Conservation (phyloP, 2,797 vertebrate genomes). For the Sebastes cheni region DNA sequence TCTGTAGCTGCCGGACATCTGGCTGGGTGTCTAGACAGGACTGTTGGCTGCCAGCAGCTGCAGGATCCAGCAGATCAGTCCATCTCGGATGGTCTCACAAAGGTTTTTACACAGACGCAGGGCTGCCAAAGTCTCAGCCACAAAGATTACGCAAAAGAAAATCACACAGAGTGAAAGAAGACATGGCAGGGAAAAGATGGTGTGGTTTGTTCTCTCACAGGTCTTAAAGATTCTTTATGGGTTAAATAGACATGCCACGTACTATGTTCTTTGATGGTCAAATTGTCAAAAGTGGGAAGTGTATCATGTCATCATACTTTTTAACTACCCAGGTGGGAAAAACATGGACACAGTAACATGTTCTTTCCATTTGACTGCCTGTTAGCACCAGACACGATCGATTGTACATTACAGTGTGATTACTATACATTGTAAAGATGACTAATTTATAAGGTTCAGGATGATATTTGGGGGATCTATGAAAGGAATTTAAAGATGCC, state of each 20-base stretch:
- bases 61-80: conserved; percentile 14
- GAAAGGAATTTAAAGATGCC: not conserved
- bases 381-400: not conserved
- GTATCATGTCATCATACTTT: not conserved
- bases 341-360: not conserved
- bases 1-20: conserved; percentile 30
- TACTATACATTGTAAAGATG: not conserved
- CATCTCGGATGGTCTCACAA: conserved; percentile 20
- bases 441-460: not conserved
- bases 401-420: not conserved
- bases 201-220: conserved; percentile 6
- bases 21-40: conserved; percentile 19
- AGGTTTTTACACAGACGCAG: conserved; percentile 32
- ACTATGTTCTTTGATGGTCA: not conserved
- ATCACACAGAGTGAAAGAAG: conserved; percentile 30
- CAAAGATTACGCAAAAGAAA: conserved; percentile 25
- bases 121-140: conserved; percentile 20
- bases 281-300: not conserved
- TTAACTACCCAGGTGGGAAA: not conserved
- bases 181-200: conserved; percentile 3
- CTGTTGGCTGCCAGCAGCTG: not conserved
- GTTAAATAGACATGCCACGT: not conserved
- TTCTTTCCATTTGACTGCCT: not conserved
- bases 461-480: conserved; percentile 12
- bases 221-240: not conserved